These are phyloP conservation scores for Trachops cirrhosus DNA, from an alignment of 2,797 vertebrate species.

Conservation along the genomic window DNA sequence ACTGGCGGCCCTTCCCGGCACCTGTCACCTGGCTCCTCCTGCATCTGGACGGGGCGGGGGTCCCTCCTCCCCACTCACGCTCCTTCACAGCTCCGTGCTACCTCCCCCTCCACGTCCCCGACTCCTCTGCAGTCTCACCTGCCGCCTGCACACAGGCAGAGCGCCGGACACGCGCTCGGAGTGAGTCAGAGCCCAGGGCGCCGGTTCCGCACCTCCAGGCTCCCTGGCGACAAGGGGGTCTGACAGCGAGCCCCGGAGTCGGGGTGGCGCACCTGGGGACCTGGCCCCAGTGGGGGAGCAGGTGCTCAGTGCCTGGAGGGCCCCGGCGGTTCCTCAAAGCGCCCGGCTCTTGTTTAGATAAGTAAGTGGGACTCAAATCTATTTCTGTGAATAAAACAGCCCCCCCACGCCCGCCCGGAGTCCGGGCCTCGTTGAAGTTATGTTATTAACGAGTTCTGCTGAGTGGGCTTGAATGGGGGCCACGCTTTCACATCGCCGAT, in stretches of 20 bases:
- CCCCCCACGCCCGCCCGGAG: not conserved
- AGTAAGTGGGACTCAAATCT: not conserved
- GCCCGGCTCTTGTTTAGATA: constrained; percentile 41
- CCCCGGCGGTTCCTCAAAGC: not conserved
- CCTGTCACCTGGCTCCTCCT: not conserved
- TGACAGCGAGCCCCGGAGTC: not conserved
- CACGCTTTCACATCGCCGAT: constrained; percentile 71
- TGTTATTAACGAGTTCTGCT: constrained; percentile 77
- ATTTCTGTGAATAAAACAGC: not conserved
- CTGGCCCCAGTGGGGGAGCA: accelerated
- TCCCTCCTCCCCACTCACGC: not conserved
- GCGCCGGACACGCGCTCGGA: accelerated
- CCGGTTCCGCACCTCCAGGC: not conserved
- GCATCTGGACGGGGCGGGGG: not conserved
- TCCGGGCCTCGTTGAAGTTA: constrained; percentile 51
- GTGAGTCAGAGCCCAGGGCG: accelerated
- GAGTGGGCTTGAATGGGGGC: constrained; percentile 78
- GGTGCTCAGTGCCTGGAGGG: accelerated
- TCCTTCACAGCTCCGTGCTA: accelerated
- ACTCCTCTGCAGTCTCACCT: accelerated
- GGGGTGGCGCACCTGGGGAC: accelerated
- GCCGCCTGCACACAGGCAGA: accelerated
- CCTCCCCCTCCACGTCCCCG: not conserved
- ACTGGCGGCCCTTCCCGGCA: accelerated
- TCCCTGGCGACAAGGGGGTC: accelerated